Evolutionary conservation across 2,888 invertebrate species (phyloP).

Genomic region (Papilio elwesi): DNA sequence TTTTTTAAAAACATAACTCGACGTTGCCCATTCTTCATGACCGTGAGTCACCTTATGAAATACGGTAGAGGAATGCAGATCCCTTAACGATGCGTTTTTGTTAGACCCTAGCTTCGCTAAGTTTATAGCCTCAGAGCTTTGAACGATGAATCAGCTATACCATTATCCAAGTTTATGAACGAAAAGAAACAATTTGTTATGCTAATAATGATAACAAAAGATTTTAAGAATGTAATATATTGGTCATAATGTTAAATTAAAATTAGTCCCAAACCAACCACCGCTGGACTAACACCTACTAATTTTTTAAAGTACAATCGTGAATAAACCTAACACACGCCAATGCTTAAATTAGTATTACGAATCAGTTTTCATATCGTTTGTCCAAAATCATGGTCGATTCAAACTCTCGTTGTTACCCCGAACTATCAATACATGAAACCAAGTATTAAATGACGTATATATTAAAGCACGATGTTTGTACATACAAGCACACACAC

Average conservation of each 20-base stretch:
- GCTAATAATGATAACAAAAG: not conserved
- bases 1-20: constrained; percentile 38
- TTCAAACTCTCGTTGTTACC: not conserved
- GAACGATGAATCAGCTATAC: constrained; percentile 28
- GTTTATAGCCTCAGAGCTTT: constrained; percentile 36
- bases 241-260: no score
- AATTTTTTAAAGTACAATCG: no score
- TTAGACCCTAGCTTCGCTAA: constrained; percentile 44
- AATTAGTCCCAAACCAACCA: no score
- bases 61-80: constrained; percentile 50
- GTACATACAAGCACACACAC: not conserved
- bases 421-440: not conserved
- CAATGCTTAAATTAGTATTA: no score
- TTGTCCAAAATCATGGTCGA: no score
- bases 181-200: constrained; percentile 2
- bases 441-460: not conserved
- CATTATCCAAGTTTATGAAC: constrained; percentile 21
- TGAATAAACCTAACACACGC: no score
- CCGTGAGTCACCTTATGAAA: constrained; percentile 50
- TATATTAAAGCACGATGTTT: not conserved
- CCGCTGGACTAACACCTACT: no score
- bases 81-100: constrained; percentile 53
- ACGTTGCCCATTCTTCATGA: constrained; percentile 45
- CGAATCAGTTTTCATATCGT: no score
- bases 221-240: not conserved